These are phyloP conservation scores for Caradrina clavipalpis DNA, from an alignment of 2,888 invertebrate species.

Conservation along the genomic window DNA sequence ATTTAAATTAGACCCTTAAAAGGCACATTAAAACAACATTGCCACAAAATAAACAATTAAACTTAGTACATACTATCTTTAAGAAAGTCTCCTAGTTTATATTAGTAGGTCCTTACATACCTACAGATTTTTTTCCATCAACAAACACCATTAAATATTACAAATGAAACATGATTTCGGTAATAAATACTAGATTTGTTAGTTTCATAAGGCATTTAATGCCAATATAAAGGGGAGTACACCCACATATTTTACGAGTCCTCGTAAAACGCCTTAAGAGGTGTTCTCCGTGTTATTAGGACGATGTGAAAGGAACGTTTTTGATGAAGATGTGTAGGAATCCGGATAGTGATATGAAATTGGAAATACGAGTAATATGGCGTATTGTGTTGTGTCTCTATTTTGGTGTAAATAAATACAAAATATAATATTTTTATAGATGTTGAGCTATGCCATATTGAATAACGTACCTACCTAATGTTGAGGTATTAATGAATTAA, in stretches of 20 bases:
- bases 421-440: background rate
- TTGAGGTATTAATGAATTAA: too few relatives aligned
- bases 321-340: slow-evolving; percentile 7
- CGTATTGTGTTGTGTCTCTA: background rate
- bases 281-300: slow-evolving; percentile 9
- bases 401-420: background rate
- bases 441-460: background rate
- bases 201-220: slow-evolving; percentile 48
- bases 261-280: slow-evolving; percentile 54
- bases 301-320: slow-evolving; percentile 11
- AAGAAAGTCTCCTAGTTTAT: too few relatives aligned
- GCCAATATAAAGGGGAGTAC: slow-evolving; percentile 10
- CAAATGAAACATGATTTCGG: slow-evolving; percentile 16
- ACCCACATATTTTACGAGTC: slow-evolving; percentile 44
- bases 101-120: too few relatives aligned
- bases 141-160: slow-evolving; percentile 13
- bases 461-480: too few relatives aligned
- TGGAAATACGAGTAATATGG: slow-evolving; percentile 8
- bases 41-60: too few relatives aligned
- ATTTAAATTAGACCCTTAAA: too few relatives aligned
- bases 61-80: too few relatives aligned
- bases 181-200: slow-evolving; percentile 55
- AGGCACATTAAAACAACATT: too few relatives aligned
- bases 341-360: slow-evolving; percentile 3
- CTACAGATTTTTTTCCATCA: background rate